phyloP scores from a whole-genome alignment of 2,797 vertebrate genomes.

The Spizella passerina region DNA sequence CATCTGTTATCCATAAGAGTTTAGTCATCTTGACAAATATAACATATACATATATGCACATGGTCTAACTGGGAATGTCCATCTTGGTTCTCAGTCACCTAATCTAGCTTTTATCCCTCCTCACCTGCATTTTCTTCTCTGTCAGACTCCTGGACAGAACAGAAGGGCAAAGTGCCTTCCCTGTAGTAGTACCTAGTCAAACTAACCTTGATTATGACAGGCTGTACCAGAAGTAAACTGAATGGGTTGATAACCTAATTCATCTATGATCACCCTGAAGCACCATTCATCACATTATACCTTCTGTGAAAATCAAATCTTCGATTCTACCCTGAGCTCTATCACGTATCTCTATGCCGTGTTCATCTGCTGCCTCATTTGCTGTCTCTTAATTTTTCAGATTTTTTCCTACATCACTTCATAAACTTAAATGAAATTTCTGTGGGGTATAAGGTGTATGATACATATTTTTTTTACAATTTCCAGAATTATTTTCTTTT shows the following conservation, averaged over 20 bases:
- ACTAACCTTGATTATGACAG: neutral
- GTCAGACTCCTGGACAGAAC: neutral
- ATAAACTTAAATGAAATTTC: neutral
- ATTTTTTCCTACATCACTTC: neutral
- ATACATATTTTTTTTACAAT: neutral
- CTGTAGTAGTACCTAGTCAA: neutral
- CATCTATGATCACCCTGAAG: neutral
- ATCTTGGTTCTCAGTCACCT: neutral
- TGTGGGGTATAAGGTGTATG: neutral
- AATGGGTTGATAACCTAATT: neutral
- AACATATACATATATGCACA: neutral
- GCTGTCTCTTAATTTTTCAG: neutral
- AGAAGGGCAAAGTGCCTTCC: neutral
- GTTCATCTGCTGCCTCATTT: neutral
- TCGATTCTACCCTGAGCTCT: neutral
- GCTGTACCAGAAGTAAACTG: neutral
- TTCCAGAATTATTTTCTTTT: neutral
- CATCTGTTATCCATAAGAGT: neutral
- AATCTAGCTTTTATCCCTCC: neutral
- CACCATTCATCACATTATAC: neutral
- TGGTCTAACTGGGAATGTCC: neutral
- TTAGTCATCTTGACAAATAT: neutral
- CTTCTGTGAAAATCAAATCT: neutral
- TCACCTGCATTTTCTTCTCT: neutral
- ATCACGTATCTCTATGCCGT: neutral